Evolutionary conservation across 1,140 invertebrate species (phyloP).

Genomic region (Holotrichia oblita): DNA sequence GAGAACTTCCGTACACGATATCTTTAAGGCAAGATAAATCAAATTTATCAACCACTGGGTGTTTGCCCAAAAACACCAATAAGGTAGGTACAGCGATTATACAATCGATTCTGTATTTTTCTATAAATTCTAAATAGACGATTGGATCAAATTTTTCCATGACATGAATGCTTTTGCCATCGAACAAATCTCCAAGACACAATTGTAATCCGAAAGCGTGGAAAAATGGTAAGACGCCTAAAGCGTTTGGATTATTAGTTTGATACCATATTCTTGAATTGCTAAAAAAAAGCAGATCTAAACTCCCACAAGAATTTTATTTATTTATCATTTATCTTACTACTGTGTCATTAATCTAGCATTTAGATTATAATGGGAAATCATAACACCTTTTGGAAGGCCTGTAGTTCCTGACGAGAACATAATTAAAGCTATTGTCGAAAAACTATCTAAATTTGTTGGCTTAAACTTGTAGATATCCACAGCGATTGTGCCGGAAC

Average conservation of each 20-base stretch:
- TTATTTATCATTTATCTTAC: too few relatives aligned
- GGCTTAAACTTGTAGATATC: background rate
- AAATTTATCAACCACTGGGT: slow-evolving; percentile 4
- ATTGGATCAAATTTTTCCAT: slow-evolving; percentile 20
- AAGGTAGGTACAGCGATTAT: background rate
- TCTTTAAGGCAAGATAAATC: slow-evolving; percentile 19
- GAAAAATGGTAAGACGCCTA: slow-evolving; percentile 23
- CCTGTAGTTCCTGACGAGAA: slow-evolving; percentile 77
- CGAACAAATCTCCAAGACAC: background rate
- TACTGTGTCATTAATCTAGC: background rate
- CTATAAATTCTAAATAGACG: background rate
- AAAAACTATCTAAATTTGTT: slow-evolving; percentile 31
- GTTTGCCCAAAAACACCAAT: background rate
- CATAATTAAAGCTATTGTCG: slow-evolving; percentile 57
- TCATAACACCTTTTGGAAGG: slow-evolving; percentile 79
- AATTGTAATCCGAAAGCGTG: slow-evolving; percentile 19
- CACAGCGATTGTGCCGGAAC: too few relatives aligned
- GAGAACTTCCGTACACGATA: background rate
- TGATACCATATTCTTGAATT: background rate
- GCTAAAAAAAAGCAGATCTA: too few relatives aligned
- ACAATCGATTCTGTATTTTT: slow-evolving; percentile 26
- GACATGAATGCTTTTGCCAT: background rate
- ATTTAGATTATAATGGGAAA: slow-evolving; percentile 65
- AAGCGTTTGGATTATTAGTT: too few relatives aligned
- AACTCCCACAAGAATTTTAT: too few relatives aligned